Conservation (phyloP, 2,113 vertebrate genomes). For the Chlorocebus sabaeus region DNA sequence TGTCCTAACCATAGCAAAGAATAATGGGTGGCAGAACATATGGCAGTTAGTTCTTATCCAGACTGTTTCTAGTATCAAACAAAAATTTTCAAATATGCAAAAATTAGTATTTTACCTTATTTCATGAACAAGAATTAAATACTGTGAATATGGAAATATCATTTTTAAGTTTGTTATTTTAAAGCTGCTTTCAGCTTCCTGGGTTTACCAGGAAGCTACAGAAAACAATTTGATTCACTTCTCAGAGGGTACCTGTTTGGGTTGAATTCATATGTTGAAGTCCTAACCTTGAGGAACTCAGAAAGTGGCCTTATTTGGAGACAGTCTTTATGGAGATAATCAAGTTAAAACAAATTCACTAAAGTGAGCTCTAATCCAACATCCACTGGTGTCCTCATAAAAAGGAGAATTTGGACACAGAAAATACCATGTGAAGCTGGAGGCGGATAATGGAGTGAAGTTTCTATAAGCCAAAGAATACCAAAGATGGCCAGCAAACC, state of each 20-base stretch:
- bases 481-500: not conserved
- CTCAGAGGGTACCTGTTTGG: not conserved
- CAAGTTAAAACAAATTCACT: not conserved
- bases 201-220: not conserved
- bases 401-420: not conserved
- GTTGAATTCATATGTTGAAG: not conserved
- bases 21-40: not conserved
- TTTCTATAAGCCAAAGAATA: not conserved
- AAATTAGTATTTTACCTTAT: not conserved
- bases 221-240: not conserved
- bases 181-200: not conserved
- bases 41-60: not conserved
- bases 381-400: not conserved
- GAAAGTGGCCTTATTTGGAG: not conserved
- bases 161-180: slow-evolving; percentile 27
- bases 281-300: not conserved
- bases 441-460: not conserved
- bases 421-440: not conserved
- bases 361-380: not conserved
- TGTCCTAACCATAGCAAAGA: not conserved
- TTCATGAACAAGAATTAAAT: slow-evolving; percentile 21
- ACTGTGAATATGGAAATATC: not conserved
- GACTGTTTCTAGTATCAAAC: not conserved
- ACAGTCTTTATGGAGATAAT: not conserved
- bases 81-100: not conserved